phyloP scores from a whole-genome alignment of 2,888 invertebrate genomes.

The Philhelius pedissequus region DNA sequence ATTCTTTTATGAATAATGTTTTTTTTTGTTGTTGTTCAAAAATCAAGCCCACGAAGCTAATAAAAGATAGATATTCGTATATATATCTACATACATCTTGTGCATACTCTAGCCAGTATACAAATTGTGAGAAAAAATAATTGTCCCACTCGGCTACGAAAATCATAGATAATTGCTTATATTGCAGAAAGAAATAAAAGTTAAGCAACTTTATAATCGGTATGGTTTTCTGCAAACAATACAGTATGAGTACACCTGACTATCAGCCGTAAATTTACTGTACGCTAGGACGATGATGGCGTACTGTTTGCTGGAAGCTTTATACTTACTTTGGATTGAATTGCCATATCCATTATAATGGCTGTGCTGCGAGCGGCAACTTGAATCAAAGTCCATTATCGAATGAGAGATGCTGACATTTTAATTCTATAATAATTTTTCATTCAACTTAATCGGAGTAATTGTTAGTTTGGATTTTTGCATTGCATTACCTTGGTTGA shows the following conservation, averaged over 20 bases:
- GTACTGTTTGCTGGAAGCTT: not conserved
- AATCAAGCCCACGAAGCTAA: not conserved
- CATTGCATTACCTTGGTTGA: not conserved
- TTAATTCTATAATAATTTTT: constrained; percentile 37
- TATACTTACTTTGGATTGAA: not conserved
- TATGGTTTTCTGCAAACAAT: constrained; percentile 24
- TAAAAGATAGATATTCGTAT: not conserved
- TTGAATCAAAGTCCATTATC: constrained; percentile 48
- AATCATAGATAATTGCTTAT: constrained; percentile 3
- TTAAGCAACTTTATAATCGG: constrained; percentile 40
- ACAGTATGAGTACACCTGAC: constrained; percentile 34
- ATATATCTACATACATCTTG: not conserved
- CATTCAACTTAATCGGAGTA: constrained; percentile 31
- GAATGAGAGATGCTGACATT: constrained; percentile 30
- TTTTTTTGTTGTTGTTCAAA: not conserved
- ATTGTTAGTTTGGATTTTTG: constrained; percentile 16
- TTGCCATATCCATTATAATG: too few relatives aligned
- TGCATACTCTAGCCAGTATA: not conserved
- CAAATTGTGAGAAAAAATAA: constrained; percentile 7
- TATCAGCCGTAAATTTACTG: not conserved
- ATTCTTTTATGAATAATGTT: not conserved
- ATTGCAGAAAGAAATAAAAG: constrained; percentile 3
- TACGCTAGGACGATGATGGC: not conserved
- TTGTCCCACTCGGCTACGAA: constrained; percentile 3
- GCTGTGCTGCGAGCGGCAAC: constrained; percentile 44